A percentile compares a stretch with the other conserved stretches of the same genome.
phyloP scores from a whole-genome alignment of 2,797 vertebrate genomes.

The Diplodus puntazzo region DNA sequence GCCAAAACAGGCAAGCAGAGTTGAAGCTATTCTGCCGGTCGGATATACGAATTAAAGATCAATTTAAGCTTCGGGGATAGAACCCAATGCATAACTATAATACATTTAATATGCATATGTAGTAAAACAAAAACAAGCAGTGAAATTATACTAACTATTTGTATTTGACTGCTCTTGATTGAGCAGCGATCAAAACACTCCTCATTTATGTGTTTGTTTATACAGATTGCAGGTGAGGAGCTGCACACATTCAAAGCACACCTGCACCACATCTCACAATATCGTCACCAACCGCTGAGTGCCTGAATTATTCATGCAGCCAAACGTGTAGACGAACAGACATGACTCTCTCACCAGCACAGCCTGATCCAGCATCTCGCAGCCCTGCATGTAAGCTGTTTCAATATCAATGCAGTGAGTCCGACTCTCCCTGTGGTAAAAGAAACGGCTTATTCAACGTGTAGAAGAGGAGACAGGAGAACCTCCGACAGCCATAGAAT shows the following conservation, averaged over 20 bases:
- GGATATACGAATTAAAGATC: neutral
- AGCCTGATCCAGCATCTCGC: conserved; percentile 94
- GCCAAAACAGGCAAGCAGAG: neutral
- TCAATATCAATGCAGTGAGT: conserved; percentile 97
- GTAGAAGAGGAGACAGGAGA: neutral
- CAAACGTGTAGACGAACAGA: conserved; percentile 18
- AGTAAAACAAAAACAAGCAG: neutral
- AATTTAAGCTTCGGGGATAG: neutral
- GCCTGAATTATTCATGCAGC: conserved; percentile 46
- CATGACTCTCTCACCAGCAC: conserved; percentile 88
- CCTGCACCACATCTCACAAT: conserved; percentile 1
- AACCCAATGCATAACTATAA: neutral
- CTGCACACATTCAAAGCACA: conserved; percentile 3
- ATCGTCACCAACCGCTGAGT: conserved; percentile 7
- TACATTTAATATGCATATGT: too few relatives aligned
- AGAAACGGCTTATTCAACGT: conserved; percentile 6
- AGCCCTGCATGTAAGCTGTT: conserved; percentile 93
- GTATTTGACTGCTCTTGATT: neutral
- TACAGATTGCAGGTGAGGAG: conserved; percentile 12
- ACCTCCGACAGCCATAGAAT: neutral
- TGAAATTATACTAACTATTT: neutral
- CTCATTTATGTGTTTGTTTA: conserved; percentile 14
- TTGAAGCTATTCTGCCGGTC: neutral
- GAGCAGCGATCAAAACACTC: neutral
- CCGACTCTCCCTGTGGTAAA: conserved; percentile 88